Evolutionary conservation across 2,113 vertebrate species (phyloP).

Genomic region (Clarias gariepinus): DNA sequence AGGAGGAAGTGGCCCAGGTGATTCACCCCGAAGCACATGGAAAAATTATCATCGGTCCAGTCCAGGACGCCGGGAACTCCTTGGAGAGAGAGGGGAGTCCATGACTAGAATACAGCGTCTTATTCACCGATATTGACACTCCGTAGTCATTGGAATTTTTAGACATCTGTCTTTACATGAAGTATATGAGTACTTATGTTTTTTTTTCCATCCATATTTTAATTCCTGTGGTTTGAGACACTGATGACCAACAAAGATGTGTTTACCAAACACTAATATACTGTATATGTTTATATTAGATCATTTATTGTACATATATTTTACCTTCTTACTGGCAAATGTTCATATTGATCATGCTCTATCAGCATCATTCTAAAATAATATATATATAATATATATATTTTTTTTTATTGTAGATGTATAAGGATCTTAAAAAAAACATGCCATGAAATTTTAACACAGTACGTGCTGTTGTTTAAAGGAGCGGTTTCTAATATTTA

Average conservation of each 20-base stretch:
- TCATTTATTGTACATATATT: background rate
- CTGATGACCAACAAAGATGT: background rate
- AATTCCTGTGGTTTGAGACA: background rate
- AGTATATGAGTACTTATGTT: background rate
- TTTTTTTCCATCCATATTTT: background rate
- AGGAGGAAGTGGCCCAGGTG: conserved; percentile 81
- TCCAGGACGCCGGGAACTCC: conserved; percentile 75
- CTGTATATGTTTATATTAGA: background rate
- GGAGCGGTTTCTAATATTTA: background rate
- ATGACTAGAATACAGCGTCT: background rate
- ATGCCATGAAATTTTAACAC: background rate
- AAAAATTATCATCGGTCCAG: conserved; percentile 79
- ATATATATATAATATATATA: background rate
- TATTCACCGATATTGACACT: background rate
- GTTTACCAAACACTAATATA: background rate
- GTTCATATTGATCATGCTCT: background rate
- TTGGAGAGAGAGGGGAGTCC: conserved; percentile 39
- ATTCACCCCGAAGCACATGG: conserved; percentile 80
- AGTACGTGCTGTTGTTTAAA: background rate
- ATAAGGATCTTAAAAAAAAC: background rate
- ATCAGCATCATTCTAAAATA: background rate
- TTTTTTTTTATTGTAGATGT: background rate
- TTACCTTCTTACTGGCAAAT: background rate
- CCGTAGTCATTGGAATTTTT: background rate
- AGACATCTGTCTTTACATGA: background rate